Evolutionary conservation across 2,113 vertebrate genomes (phyloP).

Genomic region (Eubucco bourcierii): DNA sequence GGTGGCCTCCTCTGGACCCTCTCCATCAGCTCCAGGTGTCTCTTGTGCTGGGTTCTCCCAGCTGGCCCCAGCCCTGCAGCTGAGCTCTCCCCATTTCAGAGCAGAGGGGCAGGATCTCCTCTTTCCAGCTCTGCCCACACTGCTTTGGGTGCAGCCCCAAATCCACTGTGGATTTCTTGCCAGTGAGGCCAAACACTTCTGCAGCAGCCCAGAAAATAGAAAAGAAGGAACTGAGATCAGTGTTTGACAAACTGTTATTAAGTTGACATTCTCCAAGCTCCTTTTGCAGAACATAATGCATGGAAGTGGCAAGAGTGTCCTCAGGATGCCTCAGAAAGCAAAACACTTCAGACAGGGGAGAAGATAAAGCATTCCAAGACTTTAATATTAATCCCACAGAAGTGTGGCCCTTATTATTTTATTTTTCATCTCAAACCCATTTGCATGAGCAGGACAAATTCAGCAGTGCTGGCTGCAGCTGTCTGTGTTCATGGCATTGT

Average conservation of each 20-base stretch:
- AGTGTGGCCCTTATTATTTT: background rate
- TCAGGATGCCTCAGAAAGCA: background rate
- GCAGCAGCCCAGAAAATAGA: background rate
- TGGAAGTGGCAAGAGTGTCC: background rate
- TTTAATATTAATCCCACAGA: background rate
- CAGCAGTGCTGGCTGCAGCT: background rate
- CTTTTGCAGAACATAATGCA: background rate
- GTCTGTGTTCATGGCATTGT: background rate
- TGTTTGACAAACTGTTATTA: background rate
- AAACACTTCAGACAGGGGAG: background rate
- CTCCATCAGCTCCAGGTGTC: too few relatives aligned
- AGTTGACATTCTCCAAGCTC: background rate
- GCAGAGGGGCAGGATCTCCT: too few relatives aligned
- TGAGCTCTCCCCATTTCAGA: too few relatives aligned
- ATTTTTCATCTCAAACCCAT: background rate
- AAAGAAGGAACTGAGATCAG: background rate
- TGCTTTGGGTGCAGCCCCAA: background rate
- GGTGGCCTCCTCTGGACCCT: too few relatives aligned
- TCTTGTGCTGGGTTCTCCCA: too few relatives aligned
- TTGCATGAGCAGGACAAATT: background rate
- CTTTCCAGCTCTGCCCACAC: too few relatives aligned
- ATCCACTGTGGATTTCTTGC: background rate
- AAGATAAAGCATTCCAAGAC: background rate
- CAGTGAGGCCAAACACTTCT: background rate
- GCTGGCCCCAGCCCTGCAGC: too few relatives aligned